These are phyloP conservation scores for Sinocyclocheilus anshuiensis DNA, from an alignment of 2,113 vertebrate genomes.

Conservation along the genomic window DNA sequence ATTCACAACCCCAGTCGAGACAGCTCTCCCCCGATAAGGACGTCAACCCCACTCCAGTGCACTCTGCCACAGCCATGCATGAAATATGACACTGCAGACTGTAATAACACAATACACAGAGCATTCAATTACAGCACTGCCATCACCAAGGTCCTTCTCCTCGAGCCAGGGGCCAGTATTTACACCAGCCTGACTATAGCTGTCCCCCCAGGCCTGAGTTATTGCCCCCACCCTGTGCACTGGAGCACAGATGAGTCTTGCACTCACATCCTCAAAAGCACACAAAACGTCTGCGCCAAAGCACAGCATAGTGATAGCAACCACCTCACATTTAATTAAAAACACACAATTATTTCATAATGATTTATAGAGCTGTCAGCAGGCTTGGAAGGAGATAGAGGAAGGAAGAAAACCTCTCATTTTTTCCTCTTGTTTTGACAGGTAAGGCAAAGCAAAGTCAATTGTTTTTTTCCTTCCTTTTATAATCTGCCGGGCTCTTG, in stretches of 20 bases:
- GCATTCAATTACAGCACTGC: constrained; percentile 61
- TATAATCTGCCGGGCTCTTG: constrained; percentile 49
- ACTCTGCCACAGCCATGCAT: constrained; percentile 42
- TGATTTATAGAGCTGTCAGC: constrained; percentile 57
- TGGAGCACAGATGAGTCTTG: constrained; percentile 48
- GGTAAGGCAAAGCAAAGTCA: constrained; percentile 60
- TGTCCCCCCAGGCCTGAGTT: constrained; percentile 54
- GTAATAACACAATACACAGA: constrained; percentile 59
- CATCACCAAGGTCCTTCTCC: constrained; percentile 60
- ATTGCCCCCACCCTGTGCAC: constrained; percentile 42
- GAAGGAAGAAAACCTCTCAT: constrained; percentile 45
- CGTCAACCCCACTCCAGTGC: constrained; percentile 45
- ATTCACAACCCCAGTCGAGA: constrained; percentile 25
- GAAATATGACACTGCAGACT: constrained; percentile 57
- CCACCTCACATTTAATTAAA: constrained; percentile 60
- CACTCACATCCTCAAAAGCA: constrained; percentile 17
- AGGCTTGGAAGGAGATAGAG: constrained; percentile 47
- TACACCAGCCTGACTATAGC: constrained; percentile 56
- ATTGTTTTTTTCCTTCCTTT: constrained; percentile 49
- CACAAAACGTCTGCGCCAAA: constrained; percentile 30
- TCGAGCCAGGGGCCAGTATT: constrained; percentile 48
- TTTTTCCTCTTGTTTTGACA: constrained; percentile 56
- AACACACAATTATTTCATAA: constrained; percentile 62
- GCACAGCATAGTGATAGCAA: constrained; percentile 46
- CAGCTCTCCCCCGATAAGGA: constrained; percentile 51